These are phyloP conservation scores for Scopus umbretta DNA, from an alignment of 2,113 vertebrate species.

Conservation along the genomic window DNA sequence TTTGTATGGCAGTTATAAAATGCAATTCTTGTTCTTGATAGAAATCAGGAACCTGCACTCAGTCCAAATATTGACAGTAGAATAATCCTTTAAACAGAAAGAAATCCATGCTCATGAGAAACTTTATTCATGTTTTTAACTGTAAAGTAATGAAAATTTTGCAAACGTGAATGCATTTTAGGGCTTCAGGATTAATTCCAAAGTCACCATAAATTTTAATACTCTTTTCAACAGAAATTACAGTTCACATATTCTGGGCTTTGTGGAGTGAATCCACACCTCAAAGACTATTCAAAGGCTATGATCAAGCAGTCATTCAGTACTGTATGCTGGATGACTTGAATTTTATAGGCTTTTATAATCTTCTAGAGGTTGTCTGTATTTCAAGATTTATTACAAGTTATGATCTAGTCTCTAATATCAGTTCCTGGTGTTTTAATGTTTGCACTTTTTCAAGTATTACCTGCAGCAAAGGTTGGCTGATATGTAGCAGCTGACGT, in stretches of 20 bases:
- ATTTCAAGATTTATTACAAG: neutral
- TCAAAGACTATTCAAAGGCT: neutral
- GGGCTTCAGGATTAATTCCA: neutral
- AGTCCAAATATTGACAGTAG: neutral
- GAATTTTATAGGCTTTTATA: neutral
- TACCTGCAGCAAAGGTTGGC: conserved; percentile 95
- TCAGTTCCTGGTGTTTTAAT: neutral
- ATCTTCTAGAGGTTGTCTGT: neutral
- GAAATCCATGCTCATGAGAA: neutral
- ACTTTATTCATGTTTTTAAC: neutral
- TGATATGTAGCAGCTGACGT: conserved; percentile 81
- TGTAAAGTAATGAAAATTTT: neutral
- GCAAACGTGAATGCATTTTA: neutral
- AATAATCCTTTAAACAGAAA: neutral
- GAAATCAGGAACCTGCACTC: neutral
- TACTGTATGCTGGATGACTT: neutral
- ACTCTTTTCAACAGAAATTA: neutral
- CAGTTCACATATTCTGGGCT: neutral
- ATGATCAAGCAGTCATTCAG: neutral
- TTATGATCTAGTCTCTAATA: neutral
- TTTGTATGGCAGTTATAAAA: neutral
- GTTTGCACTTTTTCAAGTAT: neutral
- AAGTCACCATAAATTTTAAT: neutral
- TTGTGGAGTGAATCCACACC: neutral
- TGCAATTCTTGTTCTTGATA: neutral